Conservation (phyloP, 2,797 vertebrate species). For the Merluccius polli region DNA sequence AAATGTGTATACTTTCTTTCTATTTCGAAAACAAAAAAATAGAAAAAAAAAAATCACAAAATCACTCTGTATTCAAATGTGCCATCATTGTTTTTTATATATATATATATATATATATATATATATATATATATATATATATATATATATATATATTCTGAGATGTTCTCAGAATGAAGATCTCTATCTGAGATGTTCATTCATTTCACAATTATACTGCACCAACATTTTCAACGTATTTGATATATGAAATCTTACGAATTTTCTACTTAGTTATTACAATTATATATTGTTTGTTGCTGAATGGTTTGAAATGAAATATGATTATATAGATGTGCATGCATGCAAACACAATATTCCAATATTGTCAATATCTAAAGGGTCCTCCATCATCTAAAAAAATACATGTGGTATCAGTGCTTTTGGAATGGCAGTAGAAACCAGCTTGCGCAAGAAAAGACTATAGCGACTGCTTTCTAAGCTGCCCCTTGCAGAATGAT, state of each 20-base stretch:
- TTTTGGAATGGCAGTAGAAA: not conserved
- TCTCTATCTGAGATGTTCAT: not conserved
- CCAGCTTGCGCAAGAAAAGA: not conserved
- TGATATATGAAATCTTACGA: not conserved
- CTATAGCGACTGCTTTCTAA: not conserved
- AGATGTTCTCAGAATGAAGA: not conserved
- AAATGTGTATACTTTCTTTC: not conserved
- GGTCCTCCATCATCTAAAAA: not conserved
- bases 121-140: not conserved
- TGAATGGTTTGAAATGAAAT: not conserved
- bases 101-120: too few relatives aligned
- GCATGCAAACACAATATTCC: not conserved
- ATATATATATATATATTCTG: not conserved
- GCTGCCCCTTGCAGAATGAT: not conserved
- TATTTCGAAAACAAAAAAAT: not conserved
- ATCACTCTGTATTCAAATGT: not conserved
- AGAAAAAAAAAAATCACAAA: not conserved
- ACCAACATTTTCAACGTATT: not conserved
- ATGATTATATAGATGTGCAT: not conserved
- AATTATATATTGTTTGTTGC: not conserved
- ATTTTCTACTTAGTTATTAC: not conserved
- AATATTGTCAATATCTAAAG: not conserved
- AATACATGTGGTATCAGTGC: not conserved
- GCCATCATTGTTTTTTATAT: slow-evolving; percentile 15
- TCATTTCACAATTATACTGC: not conserved